Base-by-base conservation (phyloP, 2,797 vertebrate species). In the Denticeps clupeoides region DNA sequence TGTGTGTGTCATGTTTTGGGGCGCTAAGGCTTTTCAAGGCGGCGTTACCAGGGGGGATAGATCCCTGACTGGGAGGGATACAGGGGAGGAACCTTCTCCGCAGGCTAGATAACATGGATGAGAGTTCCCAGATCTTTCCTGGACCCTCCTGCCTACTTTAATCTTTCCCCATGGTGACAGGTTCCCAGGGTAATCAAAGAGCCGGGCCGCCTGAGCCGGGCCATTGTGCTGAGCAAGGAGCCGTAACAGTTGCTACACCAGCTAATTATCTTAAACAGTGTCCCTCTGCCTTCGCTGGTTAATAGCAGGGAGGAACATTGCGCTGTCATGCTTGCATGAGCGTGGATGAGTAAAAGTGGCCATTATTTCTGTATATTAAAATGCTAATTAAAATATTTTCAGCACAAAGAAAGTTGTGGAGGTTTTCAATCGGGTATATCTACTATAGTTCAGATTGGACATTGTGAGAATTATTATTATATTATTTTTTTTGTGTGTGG, bases 101-200 rank as follows among this genome's bases (percentile, higher is more conserved):
- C 19, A 8, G 35, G 32, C 21, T 35, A 50, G 75, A 82, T 80
- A 79, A 78, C 56, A 54, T 57, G 63, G 62, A 68, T 73, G 72
- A 80, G 66, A 28, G 70, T 77, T 81, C 75, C 77, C 78, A 80
- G 72, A 72, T 77, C 62, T 56, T 21, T 24, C 24, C 37, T 8
- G 10, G 8, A 18, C 44, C 41, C 28, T 25, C 37, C 7, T 24
- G 53, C 45, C 46, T 51, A 58, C 62, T 80, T 80, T 82, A 83
- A 75, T 83, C 84, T 74, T 70, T 67, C 29, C 16, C 52, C 49
- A 41, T 53, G 62, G 60, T 58, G 69, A 73, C 77, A 63, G 73
- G 70, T 84, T 83, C 79, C 78, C 79, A 81, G 75, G 78, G 70
- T 75, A 73, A 51, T 52, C 28, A 66, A 45, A 53, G 60, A 41